phyloP scores from a whole-genome alignment of 2,888 invertebrate species.

The Drosophila kambysellisi region DNA sequence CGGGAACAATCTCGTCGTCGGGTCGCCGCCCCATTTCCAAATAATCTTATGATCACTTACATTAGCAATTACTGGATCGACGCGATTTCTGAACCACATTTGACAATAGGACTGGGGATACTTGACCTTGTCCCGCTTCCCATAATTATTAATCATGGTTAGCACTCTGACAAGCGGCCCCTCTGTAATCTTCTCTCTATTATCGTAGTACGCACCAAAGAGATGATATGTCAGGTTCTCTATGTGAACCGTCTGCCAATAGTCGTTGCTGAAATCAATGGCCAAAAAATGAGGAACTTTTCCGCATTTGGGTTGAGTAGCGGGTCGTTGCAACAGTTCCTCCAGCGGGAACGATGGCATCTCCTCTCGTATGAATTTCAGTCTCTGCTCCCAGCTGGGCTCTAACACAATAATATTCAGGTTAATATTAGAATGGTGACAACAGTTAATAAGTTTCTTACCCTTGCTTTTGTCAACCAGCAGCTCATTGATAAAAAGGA shows the following conservation, averaged over 20 bases:
- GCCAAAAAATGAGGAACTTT: constrained; percentile 90
- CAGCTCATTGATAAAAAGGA: constrained; percentile 30
- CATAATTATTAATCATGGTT: constrained; percentile 94
- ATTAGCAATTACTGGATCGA: constrained; percentile 90
- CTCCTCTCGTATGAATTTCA: constrained; percentile 54
- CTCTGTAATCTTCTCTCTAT: constrained; percentile 89
- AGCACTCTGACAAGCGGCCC: constrained; percentile 93
- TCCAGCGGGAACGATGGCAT: constrained; percentile 63
- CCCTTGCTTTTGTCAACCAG: constrained; percentile 40
- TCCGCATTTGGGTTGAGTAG: constrained; percentile 24
- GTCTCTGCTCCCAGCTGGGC: constrained; percentile 36
- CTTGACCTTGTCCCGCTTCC: constrained; percentile 85
- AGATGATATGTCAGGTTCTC: constrained; percentile 93
- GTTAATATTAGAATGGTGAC: no score
- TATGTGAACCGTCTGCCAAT: constrained; percentile 94
- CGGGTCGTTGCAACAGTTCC: constrained; percentile 28
- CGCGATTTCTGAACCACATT: constrained; percentile 93
- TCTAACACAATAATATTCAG: constrained; percentile 10
- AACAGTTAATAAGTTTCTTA: constrained; percentile 8
- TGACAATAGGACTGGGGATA: constrained; percentile 89
- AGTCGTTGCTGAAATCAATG: constrained; percentile 95
- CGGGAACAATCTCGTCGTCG: constrained; percentile 91
- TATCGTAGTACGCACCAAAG: constrained; percentile 95
- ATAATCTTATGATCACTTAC: constrained; percentile 95
- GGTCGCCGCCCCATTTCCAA: constrained; percentile 96